Percentiles rank a stretch among this genome's conserved stretches.
Evolutionary conservation across 1,140 invertebrate genomes (phyloP).

Genomic region (Musca vetustissima): DNA sequence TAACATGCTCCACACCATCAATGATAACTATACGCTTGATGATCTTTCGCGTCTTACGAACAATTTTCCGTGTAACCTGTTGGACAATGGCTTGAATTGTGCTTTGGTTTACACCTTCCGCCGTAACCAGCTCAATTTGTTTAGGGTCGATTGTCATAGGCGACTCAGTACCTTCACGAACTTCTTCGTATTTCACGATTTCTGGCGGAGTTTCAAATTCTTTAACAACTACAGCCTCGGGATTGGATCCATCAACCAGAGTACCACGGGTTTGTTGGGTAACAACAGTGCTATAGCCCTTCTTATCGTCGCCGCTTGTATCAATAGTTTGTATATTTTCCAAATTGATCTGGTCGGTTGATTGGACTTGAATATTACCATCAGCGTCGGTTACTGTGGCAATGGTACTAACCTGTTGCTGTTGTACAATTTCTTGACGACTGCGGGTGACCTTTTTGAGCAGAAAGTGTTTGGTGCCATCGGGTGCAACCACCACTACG

Average conservation of each 20-base stretch:
- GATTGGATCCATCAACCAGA: slow-evolving; percentile 57
- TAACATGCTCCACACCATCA: slow-evolving; percentile 79
- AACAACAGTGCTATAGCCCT: slow-evolving; percentile 39
- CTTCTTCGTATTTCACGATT: slow-evolving; percentile 40
- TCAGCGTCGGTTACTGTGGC: slow-evolving; percentile 64
- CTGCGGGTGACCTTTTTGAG: slow-evolving; percentile 67
- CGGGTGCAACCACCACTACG: slow-evolving; percentile 76
- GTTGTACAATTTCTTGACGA: slow-evolving; percentile 56
- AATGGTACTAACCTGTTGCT: slow-evolving; percentile 60
- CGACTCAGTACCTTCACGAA: slow-evolving; percentile 22
- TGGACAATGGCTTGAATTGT: slow-evolving; percentile 71
- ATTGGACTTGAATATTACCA: slow-evolving; percentile 57
- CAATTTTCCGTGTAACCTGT: slow-evolving; percentile 74
- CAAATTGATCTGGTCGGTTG: slow-evolving; percentile 46
- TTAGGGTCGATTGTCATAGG: slow-evolving; percentile 46
- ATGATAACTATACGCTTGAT: slow-evolving; percentile 75
- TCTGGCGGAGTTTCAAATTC: slow-evolving; percentile 60
- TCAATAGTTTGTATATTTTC: slow-evolving; percentile 45
- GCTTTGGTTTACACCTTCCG: slow-evolving; percentile 40
- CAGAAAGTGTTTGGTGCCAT: slow-evolving; percentile 79
- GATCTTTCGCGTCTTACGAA: slow-evolving; percentile 72
- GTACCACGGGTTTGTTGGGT: slow-evolving; percentile 44
- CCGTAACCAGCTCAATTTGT: slow-evolving; percentile 27
- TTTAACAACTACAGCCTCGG: slow-evolving; percentile 60
- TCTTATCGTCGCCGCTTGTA: slow-evolving; percentile 37